Evolutionary conservation across 2,888 invertebrate genomes (phyloP).

Genomic region (Eupeodes latifasciatus): DNA sequence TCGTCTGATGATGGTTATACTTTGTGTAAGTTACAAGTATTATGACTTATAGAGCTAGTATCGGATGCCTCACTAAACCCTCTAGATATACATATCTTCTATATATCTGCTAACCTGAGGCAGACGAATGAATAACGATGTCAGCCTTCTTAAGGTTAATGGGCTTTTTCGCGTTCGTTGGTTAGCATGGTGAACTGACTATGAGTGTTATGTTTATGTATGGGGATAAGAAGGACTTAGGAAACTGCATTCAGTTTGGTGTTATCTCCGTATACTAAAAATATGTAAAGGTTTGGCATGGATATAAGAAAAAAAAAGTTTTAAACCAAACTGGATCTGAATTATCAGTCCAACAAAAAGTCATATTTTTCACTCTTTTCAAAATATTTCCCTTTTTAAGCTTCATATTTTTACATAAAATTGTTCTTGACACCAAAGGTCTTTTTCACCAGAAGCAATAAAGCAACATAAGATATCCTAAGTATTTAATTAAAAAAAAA

Average conservation of each 20-base stretch:
- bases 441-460: too few species aligned
- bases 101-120: conserved; percentile 3
- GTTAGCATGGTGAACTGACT: conserved; percentile 2
- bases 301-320: neutral
- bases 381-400: too few species aligned
- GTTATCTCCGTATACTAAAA: neutral
- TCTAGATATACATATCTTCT: neutral
- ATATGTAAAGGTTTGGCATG: neutral
- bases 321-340: too few species aligned
- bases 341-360: too few species aligned
- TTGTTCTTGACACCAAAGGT: too few species aligned
- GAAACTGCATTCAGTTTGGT: conserved; percentile 25
- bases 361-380: too few species aligned
- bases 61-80: neutral
- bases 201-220: neutral
- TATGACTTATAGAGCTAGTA: neutral
- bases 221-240: conserved; percentile 10
- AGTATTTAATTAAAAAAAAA: too few species aligned
- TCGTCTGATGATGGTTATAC: conserved; percentile 36
- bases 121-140: conserved; percentile 52
- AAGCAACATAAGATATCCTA: too few species aligned
- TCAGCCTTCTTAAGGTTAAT: conserved; percentile 37
- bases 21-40: conserved; percentile 33
- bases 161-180: conserved; percentile 2
- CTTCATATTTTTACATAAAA: too few species aligned